These are phyloP conservation scores for Gymnoscelis rufifasciata DNA, from an alignment of 2,888 invertebrate genomes.

Conservation along the genomic window DNA sequence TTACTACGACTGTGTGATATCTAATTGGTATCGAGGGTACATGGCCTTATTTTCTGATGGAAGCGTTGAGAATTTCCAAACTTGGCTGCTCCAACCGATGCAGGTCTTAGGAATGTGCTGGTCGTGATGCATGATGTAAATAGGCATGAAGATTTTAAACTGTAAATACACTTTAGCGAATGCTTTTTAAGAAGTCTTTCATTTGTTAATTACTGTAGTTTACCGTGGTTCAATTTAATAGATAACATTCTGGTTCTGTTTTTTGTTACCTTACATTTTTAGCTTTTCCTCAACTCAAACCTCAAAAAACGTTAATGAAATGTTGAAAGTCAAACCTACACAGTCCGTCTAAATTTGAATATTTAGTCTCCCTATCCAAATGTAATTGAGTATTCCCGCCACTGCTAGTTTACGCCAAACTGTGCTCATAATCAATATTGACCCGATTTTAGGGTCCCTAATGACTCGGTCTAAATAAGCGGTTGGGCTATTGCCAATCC, in stretches of 20 bases:
- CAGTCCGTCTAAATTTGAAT: too few species aligned
- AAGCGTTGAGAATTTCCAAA: slow-evolving; percentile 58
- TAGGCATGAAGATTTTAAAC: slow-evolving; percentile 22
- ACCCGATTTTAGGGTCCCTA: slow-evolving; percentile 44
- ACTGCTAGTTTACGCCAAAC: too few species aligned
- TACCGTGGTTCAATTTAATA: too few species aligned
- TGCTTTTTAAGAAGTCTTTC: background rate
- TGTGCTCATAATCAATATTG: slow-evolving; percentile 35
- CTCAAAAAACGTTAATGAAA: too few species aligned
- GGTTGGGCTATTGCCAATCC: slow-evolving; percentile 24
- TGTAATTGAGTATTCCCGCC: too few species aligned
- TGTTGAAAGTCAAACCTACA: too few species aligned
- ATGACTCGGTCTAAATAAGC: slow-evolving; percentile 31
- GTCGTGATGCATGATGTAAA: slow-evolving; percentile 35
- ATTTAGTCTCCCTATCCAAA: too few species aligned
- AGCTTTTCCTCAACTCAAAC: too few species aligned
- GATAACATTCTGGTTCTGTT: too few species aligned
- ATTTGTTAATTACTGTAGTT: too few species aligned
- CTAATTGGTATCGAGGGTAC: slow-evolving; percentile 56
- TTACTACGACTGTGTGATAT: slow-evolving; percentile 56
- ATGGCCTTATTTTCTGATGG: slow-evolving; percentile 40
- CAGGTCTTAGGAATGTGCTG: slow-evolving; percentile 59
- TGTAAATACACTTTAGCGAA: slow-evolving; percentile 20
- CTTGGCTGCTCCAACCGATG: slow-evolving; percentile 54
- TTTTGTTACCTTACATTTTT: too few species aligned